Conservation (phyloP, 2,888 invertebrate genomes). For the Nephrotoma guestfalica region DNA sequence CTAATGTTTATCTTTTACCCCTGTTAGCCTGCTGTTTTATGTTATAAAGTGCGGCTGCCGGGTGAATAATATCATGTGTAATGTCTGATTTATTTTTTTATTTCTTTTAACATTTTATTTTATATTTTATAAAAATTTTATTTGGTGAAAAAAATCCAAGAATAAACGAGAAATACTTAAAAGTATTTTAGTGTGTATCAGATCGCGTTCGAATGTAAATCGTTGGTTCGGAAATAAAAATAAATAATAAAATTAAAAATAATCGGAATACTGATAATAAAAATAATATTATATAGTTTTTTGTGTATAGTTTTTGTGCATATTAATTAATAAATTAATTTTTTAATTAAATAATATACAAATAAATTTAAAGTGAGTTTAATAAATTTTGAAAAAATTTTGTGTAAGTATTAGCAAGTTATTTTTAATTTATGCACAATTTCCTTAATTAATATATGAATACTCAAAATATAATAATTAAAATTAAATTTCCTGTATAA, state of each 20-base stretch:
- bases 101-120: neutral
- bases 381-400: neutral
- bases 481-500: neutral
- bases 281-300: neutral
- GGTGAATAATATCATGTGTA: conserved; percentile 3
- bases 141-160: neutral
- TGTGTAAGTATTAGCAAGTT: neutral
- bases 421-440: neutral
- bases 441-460: neutral
- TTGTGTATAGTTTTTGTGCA: neutral
- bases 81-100: conserved; percentile 2
- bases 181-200: neutral
- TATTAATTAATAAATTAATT: neutral
- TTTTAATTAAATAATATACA: too few species aligned
- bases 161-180: neutral
- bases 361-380: neutral
- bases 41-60: neutral
- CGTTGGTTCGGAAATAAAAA: neutral
- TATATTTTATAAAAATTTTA: neutral
- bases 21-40: conserved; percentile 3
- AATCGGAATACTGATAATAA: neutral
- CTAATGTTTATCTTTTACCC: conserved; percentile 2
- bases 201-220: neutral
- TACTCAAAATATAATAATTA: neutral
- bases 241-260: neutral